Evolutionary conservation across 1,140 invertebrate species (phyloP).

Genomic region (Habropoda laboriosa): DNA sequence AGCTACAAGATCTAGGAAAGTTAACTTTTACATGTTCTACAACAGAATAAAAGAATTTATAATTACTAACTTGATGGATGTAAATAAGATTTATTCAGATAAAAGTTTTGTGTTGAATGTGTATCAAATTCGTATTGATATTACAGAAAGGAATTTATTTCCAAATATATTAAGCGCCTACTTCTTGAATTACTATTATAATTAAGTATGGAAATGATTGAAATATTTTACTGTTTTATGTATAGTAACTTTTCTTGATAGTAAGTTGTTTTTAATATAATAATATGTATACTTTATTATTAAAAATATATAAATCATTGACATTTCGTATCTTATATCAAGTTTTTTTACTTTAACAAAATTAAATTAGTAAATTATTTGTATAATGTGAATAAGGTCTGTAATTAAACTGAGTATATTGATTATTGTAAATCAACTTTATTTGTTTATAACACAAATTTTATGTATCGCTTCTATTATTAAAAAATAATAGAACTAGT

Average conservation of each 20-base stretch:
- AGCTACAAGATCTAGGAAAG: neutral
- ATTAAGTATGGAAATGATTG: neutral
- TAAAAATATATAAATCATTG: neutral
- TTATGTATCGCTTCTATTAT: conserved; percentile 72
- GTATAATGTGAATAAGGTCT: conserved; percentile 8
- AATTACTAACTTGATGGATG: conserved; percentile 4
- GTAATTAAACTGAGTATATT: conserved; percentile 18
- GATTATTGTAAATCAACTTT: conserved; percentile 69
- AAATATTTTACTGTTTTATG: conserved; percentile 2
- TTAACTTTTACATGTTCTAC: conserved; percentile 7
- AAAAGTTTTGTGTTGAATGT: conserved; percentile 1
- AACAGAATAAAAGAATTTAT: neutral
- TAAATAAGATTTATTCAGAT: conserved; percentile 9
- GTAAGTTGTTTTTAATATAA: neutral
- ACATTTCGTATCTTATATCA: neutral
- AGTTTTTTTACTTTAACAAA: conserved; percentile 6
- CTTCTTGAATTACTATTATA: neutral
- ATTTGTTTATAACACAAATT: conserved; percentile 73
- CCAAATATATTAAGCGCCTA: neutral
- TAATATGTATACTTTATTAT: conserved; percentile 6
- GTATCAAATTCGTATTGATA: neutral
- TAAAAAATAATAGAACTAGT: conserved; percentile 73
- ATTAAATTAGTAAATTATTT: neutral
- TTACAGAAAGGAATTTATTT: conserved; percentile 8
- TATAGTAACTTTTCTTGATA: conserved; percentile 10